Evolutionary conservation across 2,888 invertebrate species (phyloP), one percentile per base, ranked within the genome.

Genomic region (Brenthis daphne): DNA sequence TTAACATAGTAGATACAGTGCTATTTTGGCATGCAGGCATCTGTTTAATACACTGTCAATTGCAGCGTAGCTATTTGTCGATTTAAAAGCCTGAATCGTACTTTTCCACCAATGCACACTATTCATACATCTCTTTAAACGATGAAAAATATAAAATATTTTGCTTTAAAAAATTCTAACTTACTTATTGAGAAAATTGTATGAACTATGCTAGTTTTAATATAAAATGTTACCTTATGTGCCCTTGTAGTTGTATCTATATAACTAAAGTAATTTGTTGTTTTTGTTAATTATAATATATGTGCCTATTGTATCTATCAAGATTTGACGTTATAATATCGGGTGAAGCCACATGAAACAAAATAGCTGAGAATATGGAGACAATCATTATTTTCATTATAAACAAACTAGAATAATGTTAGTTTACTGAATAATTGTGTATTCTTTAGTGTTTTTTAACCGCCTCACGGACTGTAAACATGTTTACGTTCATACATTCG

Each of bases 11-110:
- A 78, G 77, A 80, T 78, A 81, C 80, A 79, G 75, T 79, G 73
- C 82, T 82, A 85, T 88, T 86, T 84, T 90, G 90, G 90, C 90
- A 90, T 89, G 85, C 85, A 85, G 82, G 87, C 86, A 85, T 82
- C 87, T 89, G 88, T 89, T 91, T 89, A 90, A 90, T 90, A 90
- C 87, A 87, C 88, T 90, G 92, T 92, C 92, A 91, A 90, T 90
- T 88, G 89, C 92, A 92, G 85, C 84, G 85, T 82, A 81, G 86
- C 92, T 85, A 90, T 92, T 92, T 91, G 89, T 92, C 89, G 83
- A 81, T 85, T 89, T 90, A 89, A 92, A 88, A 91, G 85, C 88
- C 84, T 77, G 72, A 74, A 74, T 77, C 79, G 82, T 87, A 87
- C 85, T 85, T 87, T 85, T 83, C 78, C 73, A 76, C 76, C 79